Conservation (phyloP, 1,140 invertebrate species). For the Drosophila pseudoobscura region DNA sequence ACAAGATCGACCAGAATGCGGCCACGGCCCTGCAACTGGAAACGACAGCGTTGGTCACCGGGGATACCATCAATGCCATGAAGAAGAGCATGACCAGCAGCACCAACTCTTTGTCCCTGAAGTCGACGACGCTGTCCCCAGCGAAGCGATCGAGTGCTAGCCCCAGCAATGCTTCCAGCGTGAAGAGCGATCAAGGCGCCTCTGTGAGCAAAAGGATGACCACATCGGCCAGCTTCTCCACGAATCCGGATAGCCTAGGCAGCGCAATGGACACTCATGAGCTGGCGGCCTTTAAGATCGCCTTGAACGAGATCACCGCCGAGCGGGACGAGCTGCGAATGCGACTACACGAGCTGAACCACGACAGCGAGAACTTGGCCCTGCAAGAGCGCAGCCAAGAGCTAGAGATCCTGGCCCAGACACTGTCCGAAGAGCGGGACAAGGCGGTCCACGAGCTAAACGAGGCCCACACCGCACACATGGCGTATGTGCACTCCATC, state of each 20-base stretch:
- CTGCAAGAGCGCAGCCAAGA: constrained; percentile 55
- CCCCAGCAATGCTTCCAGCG: constrained; percentile 51
- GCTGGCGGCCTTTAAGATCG: constrained; percentile 73
- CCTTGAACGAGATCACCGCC: constrained; percentile 64
- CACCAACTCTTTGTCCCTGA: constrained; percentile 50
- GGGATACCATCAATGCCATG: constrained; percentile 42
- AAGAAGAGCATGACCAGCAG: constrained; percentile 63
- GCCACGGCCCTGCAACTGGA: constrained; percentile 85
- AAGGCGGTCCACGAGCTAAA: constrained; percentile 67
- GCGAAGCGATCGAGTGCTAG: constrained; percentile 39
- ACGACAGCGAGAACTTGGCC: constrained; percentile 49
- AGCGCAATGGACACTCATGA: constrained; percentile 58
- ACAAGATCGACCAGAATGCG: constrained; percentile 94
- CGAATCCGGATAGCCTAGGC: constrained; percentile 13
- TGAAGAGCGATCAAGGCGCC: constrained; percentile 53
- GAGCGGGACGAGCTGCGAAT: constrained; percentile 72
- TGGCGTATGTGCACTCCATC: constrained; percentile 76
- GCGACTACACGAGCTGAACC: constrained; percentile 58
- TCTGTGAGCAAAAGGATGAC: constrained; percentile 44
- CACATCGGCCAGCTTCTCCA: constrained; percentile 48
- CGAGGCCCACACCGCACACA: constrained; percentile 54
- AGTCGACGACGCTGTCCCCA: constrained; percentile 42
- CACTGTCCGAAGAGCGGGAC: constrained; percentile 83
- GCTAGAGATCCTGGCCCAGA: constrained; percentile 72
- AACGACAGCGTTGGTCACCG: background rate